Evolutionary conservation across 2,888 invertebrate species (phyloP).

Genomic region (Pinctada fucata): DNA sequence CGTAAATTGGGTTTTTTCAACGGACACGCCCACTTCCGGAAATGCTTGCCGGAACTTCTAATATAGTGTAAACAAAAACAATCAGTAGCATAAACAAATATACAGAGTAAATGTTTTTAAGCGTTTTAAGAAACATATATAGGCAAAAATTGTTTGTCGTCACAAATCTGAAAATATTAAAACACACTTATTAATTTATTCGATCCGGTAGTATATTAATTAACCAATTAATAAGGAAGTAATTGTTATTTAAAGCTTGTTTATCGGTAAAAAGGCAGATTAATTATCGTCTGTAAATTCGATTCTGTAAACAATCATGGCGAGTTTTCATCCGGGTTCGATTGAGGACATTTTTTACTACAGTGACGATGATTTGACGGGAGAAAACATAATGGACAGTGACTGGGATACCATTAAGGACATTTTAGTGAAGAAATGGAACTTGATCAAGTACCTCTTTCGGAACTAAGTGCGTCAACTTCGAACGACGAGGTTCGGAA

Average conservation of each 20-base stretch:
- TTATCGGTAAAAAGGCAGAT: background rate
- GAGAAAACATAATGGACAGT: background rate
- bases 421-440: background rate
- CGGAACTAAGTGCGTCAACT: slow-evolving; percentile 5
- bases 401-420: background rate
- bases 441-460: background rate
- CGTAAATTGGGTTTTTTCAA: background rate
- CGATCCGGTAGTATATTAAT: background rate
- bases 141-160: background rate
- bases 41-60: background rate
- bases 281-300: background rate
- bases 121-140: background rate
- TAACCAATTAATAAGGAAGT: background rate
- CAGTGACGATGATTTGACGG: background rate
- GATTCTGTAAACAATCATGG: background rate
- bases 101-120: background rate
- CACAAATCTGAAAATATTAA: background rate
- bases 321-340: background rate
- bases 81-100: background rate
- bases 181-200: background rate
- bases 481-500: background rate
- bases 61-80: background rate
- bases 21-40: background rate
- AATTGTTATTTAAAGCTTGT: background rate
- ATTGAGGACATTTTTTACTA: background rate